phyloP scores from a whole-genome alignment of 2,113 vertebrate species.

The Scopus umbretta region DNA sequence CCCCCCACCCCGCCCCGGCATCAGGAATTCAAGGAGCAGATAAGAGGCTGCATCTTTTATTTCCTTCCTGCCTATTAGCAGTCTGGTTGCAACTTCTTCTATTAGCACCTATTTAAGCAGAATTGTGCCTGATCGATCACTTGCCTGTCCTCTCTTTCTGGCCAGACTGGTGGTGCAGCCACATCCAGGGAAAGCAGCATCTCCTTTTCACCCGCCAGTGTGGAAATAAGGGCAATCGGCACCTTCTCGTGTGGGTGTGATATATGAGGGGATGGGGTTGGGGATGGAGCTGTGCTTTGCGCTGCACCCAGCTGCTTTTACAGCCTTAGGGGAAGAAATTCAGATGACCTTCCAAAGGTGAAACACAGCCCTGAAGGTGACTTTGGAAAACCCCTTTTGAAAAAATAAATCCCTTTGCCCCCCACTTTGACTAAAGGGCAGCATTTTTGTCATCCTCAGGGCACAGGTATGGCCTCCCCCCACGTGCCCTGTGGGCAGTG shows the following conservation, averaged over 20 bases:
- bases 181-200: not conserved
- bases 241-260: not conserved
- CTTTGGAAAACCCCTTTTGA: not conserved
- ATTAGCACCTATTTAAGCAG: not conserved
- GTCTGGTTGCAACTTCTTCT: not conserved
- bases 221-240: rapidly evolving
- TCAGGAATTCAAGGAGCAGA: not conserved
- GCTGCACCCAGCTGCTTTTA: not conserved
- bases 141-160: not conserved
- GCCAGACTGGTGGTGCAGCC: too few relatives aligned
- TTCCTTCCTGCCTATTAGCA: not conserved
- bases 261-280: not conserved
- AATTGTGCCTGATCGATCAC: not conserved
- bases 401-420: not conserved
- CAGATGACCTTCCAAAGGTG: not conserved
- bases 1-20: too few relatives aligned
- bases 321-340: not conserved
- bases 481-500: not conserved
- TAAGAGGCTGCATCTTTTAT: not conserved
- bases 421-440: not conserved
- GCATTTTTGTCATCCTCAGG: too few relatives aligned
- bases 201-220: rapidly evolving
- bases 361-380: not conserved
- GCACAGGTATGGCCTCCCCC: not conserved
- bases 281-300: not conserved